Conservation (phyloP, 2,888 invertebrate species). For the Drosophila neoperkinsi region DNA sequence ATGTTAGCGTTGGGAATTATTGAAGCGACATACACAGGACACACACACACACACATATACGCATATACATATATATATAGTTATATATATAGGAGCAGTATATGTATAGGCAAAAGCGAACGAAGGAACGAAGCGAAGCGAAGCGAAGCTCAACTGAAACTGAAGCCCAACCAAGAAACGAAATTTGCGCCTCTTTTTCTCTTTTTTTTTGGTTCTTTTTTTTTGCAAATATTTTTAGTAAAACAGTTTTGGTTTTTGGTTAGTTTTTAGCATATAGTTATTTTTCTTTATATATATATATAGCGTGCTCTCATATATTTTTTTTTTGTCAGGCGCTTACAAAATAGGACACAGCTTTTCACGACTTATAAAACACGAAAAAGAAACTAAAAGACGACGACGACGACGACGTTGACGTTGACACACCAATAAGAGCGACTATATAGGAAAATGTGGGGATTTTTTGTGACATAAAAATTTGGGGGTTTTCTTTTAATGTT, state of each 20-base stretch:
- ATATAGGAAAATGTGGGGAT: constrained; percentile 19
- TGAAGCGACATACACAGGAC: constrained; percentile 53
- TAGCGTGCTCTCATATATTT: constrained; percentile 55
- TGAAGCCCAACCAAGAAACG: constrained; percentile 51
- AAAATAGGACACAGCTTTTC: constrained; percentile 54
- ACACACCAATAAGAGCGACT: constrained; percentile 45
- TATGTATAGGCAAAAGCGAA: constrained; percentile 17
- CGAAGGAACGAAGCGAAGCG: constrained; percentile 20
- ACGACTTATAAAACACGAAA: constrained; percentile 39
- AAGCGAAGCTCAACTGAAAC: constrained; percentile 38
- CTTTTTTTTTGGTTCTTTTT: constrained; percentile 21
- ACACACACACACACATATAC: constrained; percentile 29
- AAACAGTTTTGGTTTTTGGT: constrained; percentile 73
- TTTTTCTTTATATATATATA: constrained; percentile 34
- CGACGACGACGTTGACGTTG: constrained; percentile 37
- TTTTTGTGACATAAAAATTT: constrained; percentile 1
- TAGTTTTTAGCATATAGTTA: constrained; percentile 66
- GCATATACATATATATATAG: not conserved
- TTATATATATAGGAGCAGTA: not conserved
- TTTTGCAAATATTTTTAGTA: constrained; percentile 54
- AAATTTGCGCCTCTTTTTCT: constrained; percentile 21
- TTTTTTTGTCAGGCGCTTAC: constrained; percentile 55
- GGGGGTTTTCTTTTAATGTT: not conserved
- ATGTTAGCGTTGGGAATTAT: constrained; percentile 45
- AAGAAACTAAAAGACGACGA: constrained; percentile 34